Evolutionary conservation across 2,113 vertebrate species (phyloP), one percentile per base, ranked within the genome.

Genomic region (Gasterosteus nipponicus): DNA sequence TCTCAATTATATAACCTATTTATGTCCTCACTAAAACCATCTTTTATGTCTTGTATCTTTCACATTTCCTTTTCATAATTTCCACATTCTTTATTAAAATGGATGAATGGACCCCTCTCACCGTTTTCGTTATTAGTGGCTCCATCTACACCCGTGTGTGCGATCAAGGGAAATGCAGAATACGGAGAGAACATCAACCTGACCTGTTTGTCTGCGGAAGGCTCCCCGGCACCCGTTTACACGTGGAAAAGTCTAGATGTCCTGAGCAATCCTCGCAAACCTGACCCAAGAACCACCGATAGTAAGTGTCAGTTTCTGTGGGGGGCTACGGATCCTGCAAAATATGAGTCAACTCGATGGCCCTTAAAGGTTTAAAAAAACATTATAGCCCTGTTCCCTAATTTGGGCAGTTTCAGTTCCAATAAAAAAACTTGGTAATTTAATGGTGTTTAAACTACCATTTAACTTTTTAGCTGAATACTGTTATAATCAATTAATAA

Each of bases 181-280:
- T 96, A 95, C 0, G 96, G 94, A 35, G 90, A 95, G 46, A 72
- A 95, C 85, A 94, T 99, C 85, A 93, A 90, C 47, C 86, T 98
- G 72, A 97, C 93, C 6, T 99, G 97, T n/a, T 0, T 0, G 2
- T 99, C 97, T 0, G 76, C 69, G 0, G 96, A 97, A 78, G 98
- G 97, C 31, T 97, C 95, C 7, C 97, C 97, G 0, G 0, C 16
- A 0, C 97, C 98, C 1, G 49, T 7, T 0, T 98, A 99, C 46
- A 89, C 79, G 7, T 99, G 98, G 98, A 39, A 92, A 42, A 92
- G 84, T 60, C 93, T 81, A 38, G 68, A 75, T 0, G 8, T 86
- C 19, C 66, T 3, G 10, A 94, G 95, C 41, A 4, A 58, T 0
- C 89, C 77, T 31, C 90, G 90, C 0, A 0, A 0, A 0, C n/a